A percentile compares a stretch with the other conserved stretches of the same genome.
Conservation (phyloP, 2,888 invertebrate species). For the Ramazzottius varieornatus region DNA sequence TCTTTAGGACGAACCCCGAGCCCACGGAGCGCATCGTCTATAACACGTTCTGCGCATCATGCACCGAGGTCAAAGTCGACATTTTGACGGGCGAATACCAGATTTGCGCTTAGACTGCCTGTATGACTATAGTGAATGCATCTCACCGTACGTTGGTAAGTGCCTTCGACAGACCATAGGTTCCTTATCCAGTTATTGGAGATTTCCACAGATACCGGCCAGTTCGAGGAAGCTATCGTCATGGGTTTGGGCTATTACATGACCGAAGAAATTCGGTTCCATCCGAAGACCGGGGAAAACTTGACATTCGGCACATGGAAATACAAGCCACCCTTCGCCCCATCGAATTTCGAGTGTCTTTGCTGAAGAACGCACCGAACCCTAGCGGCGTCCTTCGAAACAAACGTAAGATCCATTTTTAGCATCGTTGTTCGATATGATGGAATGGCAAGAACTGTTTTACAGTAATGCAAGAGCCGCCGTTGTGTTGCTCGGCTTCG, state of each 20-base stretch:
- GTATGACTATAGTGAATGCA: background rate
- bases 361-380: background rate
- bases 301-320: constrained; percentile 49
- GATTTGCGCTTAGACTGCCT: constrained; percentile 15
- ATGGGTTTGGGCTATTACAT: constrained; percentile 50
- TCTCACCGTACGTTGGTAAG: background rate
- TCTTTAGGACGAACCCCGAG: background rate
- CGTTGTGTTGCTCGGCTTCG: background rate
- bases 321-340: constrained; percentile 1
- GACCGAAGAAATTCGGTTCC: constrained; percentile 39
- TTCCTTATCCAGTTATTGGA: no score
- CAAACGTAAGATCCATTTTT: constrained; percentile 13
- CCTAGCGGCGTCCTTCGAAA: background rate
- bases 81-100: constrained; percentile 22
- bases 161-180: no score
- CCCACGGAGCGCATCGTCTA: background rate
- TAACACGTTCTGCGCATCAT: constrained; percentile 18
- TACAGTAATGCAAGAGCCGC: background rate
- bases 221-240: constrained; percentile 39
- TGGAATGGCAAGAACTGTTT: background rate
- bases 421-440: background rate
- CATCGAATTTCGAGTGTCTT: background rate
- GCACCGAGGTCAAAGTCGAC: constrained; percentile 23
- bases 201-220: constrained; percentile 20
- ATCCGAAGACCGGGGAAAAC: constrained; percentile 35